Evolutionary conservation across 2,888 invertebrate genomes (phyloP), one percentile per base, ranked within the genome.

Genomic region (Limnephilus lunatus): DNA sequence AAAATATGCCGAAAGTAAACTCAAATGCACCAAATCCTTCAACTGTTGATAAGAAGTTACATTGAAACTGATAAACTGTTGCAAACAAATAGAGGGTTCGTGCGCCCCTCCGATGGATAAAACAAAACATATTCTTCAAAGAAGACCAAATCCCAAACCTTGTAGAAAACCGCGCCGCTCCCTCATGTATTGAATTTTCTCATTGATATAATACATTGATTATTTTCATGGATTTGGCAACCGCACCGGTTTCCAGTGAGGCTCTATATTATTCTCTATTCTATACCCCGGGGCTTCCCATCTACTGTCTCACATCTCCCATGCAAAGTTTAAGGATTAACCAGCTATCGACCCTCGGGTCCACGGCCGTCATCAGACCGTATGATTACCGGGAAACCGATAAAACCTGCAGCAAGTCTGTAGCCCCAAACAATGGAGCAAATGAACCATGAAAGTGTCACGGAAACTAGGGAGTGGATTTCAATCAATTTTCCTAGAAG

Each of bases 381-480:
- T 35, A 85, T 91, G 91, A 91, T 91, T 91, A 48, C 89, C 88
- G 91, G 89, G 85, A 68, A 89, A 91, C 89, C 88, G 89, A 91
- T 91, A 89, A 91, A 88, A 91, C 88, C 89, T 89, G 81, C 89
- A 83, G 39, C 81, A 91, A 87, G 81, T 81, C 82, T 85, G 32
- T 82, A 83, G 81, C 88, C 82, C 91, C 89, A 91, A 91, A 91
- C 91, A 91, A 91, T 91, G 89, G 53, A 89, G 35, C 48, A 91
- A 89, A 91, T 91, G 91, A 91, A 89, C 91, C 89, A 68, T 89
- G 81, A 82, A 91, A 91, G 91, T 88, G 91, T 91, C 81, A 81
- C 86, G 82, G 91, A 91, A 91, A 39, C 68, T 68, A 82, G 91
- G 91, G 91, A 91, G 82, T 44, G 83, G 82, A 91, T 91, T 83